Conservation (phyloP, 2,113 vertebrate genomes). For the Onychostruthus taczanowskii region DNA sequence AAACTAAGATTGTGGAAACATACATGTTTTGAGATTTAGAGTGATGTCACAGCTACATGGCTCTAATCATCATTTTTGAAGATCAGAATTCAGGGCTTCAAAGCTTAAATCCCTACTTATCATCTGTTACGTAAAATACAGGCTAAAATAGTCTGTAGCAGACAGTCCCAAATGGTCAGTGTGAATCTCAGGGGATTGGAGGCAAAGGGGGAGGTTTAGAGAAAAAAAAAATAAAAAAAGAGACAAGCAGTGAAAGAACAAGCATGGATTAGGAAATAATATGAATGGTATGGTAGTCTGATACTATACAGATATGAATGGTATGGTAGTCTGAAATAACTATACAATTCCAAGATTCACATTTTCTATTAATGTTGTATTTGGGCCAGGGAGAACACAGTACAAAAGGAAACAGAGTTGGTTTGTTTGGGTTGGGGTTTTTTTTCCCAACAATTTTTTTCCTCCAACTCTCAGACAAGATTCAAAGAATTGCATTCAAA, state of each 20-base stretch:
- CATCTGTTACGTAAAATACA: conserved; percentile 41
- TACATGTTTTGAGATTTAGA: neutral
- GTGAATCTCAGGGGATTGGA: neutral
- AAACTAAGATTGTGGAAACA: neutral
- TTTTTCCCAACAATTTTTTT: neutral
- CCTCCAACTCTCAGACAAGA: neutral
- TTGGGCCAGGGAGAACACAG: neutral
- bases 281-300: neutral
- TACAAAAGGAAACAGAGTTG: neutral
- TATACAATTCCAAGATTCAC: neutral
- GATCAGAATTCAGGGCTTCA: conserved; percentile 31
- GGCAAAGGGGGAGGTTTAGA: neutral
- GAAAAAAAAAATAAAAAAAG: rapidly evolving
- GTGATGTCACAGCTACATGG: neutral
- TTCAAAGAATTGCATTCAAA: neutral
- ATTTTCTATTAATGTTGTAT: neutral
- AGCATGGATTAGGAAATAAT: neutral
- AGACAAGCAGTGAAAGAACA: neutral
- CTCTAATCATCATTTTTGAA: conserved; percentile 22
- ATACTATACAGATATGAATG: neutral
- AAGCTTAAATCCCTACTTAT: conserved; percentile 58
- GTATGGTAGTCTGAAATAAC: neutral
- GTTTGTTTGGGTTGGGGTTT: neutral
- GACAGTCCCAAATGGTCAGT: neutral
- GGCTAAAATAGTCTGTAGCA: conserved; percentile 32